Conservation (phyloP, 2,113 vertebrate species). For the Labeo catla region DNA sequence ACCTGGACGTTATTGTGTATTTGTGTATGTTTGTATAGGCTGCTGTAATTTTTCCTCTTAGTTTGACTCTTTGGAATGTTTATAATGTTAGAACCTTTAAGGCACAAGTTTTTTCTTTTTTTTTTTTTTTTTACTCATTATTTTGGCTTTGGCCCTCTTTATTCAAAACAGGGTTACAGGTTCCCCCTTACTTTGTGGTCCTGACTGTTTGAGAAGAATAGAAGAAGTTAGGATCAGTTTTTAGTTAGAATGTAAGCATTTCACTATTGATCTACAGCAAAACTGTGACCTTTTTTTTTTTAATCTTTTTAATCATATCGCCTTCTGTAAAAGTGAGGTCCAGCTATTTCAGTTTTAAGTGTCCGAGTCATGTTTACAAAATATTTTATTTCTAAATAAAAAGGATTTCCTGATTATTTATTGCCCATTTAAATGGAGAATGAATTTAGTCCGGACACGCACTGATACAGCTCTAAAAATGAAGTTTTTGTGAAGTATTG, state of each 20-base stretch:
- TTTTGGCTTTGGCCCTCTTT: slow-evolving; percentile 29
- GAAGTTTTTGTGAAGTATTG: slow-evolving; percentile 38
- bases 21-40: slow-evolving; percentile 73
- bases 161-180: slow-evolving; percentile 30
- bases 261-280: slow-evolving; percentile 55
- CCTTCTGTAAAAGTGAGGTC: slow-evolving; percentile 20
- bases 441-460: slow-evolving; percentile 69
- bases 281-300: slow-evolving; percentile 12
- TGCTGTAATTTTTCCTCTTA: slow-evolving; percentile 66
- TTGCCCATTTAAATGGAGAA: slow-evolving; percentile 63
- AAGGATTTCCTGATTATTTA: slow-evolving; percentile 59
- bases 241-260: slow-evolving; percentile 60
- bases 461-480: slow-evolving; percentile 57
- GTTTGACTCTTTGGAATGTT: slow-evolving; percentile 60
- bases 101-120: slow-evolving; percentile 76
- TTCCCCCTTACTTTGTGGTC: slow-evolving; percentile 10
- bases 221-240: slow-evolving; percentile 3
- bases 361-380: slow-evolving; percentile 35
- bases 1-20: slow-evolving; percentile 73
- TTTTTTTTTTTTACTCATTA: slow-evolving; percentile 67
- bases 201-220: slow-evolving; percentile 19
- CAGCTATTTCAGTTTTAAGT: slow-evolving; percentile 35
- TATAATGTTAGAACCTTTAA: slow-evolving; percentile 70
- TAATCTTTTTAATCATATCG: slow-evolving; percentile 4
- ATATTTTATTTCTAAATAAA: slow-evolving; percentile 34